A percentile compares a stretch with the other conserved stretches of the same genome.
These are phyloP conservation scores for Diploscapter pachys DNA, from an alignment of 1,140 invertebrate species.

Conservation along the genomic window DNA sequence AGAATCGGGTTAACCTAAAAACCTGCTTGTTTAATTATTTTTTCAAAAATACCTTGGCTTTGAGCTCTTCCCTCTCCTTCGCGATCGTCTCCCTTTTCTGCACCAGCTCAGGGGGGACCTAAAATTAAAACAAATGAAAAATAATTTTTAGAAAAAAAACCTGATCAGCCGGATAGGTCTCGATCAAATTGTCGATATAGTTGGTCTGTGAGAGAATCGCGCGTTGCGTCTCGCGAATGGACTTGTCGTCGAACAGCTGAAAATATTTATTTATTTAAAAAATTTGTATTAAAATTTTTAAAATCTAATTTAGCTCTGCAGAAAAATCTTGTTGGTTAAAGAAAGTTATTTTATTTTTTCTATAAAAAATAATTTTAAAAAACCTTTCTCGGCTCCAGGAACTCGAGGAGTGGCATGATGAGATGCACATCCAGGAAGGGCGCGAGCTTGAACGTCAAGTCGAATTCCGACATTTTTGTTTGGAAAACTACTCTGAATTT, in stretches of 20 bases:
- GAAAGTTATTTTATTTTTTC: slow-evolving; percentile 53
- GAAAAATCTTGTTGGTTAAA: not conserved
- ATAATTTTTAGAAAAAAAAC: slow-evolving; percentile 71
- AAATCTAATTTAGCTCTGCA: too few relatives aligned
- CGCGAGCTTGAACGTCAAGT: slow-evolving; percentile 85
- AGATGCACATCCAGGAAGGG: slow-evolving; percentile 95
- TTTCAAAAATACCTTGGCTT: slow-evolving; percentile 64
- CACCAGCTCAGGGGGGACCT: slow-evolving; percentile 67
- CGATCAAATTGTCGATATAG: slow-evolving; percentile 77
- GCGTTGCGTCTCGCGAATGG: slow-evolving; percentile 84
- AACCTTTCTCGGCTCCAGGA: slow-evolving; percentile 88
- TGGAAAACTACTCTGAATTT: too few relatives aligned
- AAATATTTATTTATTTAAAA: too few relatives aligned
- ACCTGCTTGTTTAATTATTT: too few relatives aligned
- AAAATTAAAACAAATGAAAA: slow-evolving; percentile 71
- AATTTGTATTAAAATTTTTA: not conserved
- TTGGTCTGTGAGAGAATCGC: slow-evolving; percentile 94
- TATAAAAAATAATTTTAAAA: not conserved
- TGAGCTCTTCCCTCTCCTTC: slow-evolving; percentile 76
- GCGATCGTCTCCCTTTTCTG: slow-evolving; percentile 77
- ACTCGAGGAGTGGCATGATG: slow-evolving; percentile 93
- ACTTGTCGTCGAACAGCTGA: slow-evolving; percentile 88
- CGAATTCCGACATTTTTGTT: slow-evolving; percentile 79
- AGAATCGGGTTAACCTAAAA: slow-evolving; percentile 74
- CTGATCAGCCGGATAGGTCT: slow-evolving; percentile 59